Percentiles rank a stretch among this genome's conserved stretches.
phyloP scores from a whole-genome alignment of 2,113 vertebrate species.

The Ursus arctos region DNA sequence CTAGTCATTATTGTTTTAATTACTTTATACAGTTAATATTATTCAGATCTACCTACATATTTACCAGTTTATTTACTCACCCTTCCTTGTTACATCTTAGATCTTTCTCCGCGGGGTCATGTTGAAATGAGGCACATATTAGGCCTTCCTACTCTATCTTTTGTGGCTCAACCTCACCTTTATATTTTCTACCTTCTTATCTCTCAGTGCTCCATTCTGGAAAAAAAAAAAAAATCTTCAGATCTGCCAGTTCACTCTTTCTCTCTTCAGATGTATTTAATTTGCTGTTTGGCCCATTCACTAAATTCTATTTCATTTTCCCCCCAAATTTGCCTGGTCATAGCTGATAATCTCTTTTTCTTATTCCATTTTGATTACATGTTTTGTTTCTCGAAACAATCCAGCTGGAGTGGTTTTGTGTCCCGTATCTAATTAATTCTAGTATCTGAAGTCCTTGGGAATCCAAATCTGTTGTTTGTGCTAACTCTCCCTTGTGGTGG shows the following conservation, averaged over 20 bases:
- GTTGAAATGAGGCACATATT: not conserved
- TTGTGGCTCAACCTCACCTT: not conserved
- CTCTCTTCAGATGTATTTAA: slow-evolving; percentile 17
- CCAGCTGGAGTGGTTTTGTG: not conserved
- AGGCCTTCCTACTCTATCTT: not conserved
- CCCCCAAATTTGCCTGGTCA: not conserved
- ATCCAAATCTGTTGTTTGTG: not conserved
- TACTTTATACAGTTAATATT: not conserved
- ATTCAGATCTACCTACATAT: not conserved
- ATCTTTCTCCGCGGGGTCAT: not conserved
- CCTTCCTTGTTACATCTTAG: not conserved
- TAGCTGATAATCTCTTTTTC: not conserved
- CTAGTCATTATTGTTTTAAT: not conserved
- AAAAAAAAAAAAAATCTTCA: not conserved
- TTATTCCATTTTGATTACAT: not conserved
- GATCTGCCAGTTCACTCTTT: not conserved
- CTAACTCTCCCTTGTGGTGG: not conserved
- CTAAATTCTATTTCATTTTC: not conserved
- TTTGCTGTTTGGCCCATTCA: not conserved
- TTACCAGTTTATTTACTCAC: slow-evolving; percentile 27
- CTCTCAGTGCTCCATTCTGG: not conserved
- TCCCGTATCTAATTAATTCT: not conserved
- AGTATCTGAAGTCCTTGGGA: not conserved
- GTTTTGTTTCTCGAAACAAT: slow-evolving; percentile 38
- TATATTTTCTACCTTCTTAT: slow-evolving; percentile 9